These are phyloP conservation scores for Dromas ardeola DNA, from an alignment of 2,113 vertebrate genomes.

Conservation along the genomic window DNA sequence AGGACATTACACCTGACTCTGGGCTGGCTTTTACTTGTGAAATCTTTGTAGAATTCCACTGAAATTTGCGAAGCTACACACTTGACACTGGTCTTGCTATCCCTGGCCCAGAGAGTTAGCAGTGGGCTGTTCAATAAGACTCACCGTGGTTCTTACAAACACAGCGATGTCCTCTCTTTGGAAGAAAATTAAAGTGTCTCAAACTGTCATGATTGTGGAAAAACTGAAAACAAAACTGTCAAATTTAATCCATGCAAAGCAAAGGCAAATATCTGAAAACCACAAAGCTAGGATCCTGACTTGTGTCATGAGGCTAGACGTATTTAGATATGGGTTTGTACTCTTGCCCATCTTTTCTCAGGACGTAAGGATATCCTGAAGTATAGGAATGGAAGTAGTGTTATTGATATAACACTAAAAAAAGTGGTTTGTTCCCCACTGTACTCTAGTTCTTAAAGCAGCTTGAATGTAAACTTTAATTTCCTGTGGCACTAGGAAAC, in stretches of 20 bases:
- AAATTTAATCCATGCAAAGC: neutral
- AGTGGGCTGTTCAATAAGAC: neutral
- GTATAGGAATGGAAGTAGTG: neutral
- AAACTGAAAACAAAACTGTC: neutral
- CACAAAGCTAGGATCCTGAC: neutral
- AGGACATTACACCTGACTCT: neutral
- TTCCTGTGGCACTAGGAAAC: slow-evolving; percentile 6
- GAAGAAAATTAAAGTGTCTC: neutral
- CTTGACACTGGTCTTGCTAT: neutral
- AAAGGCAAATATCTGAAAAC: neutral
- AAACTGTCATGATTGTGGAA: neutral
- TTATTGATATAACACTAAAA: neutral
- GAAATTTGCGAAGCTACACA: neutral
- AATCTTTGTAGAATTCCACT: neutral
- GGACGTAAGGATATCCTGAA: neutral
- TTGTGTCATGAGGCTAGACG: neutral
- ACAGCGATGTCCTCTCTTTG: neutral
- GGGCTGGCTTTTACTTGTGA: neutral
- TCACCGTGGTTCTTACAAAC: neutral
- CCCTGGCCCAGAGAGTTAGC: neutral
- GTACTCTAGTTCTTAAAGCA: neutral
- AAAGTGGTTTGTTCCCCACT: neutral
- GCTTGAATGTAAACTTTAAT: neutral
- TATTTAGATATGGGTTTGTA: neutral
- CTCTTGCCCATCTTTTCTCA: neutral